A percentile compares a stretch with the other conserved stretches of the same genome.
Conservation (phyloP, 2,113 vertebrate species). For the Lethenteron camtschaticum region DNA sequence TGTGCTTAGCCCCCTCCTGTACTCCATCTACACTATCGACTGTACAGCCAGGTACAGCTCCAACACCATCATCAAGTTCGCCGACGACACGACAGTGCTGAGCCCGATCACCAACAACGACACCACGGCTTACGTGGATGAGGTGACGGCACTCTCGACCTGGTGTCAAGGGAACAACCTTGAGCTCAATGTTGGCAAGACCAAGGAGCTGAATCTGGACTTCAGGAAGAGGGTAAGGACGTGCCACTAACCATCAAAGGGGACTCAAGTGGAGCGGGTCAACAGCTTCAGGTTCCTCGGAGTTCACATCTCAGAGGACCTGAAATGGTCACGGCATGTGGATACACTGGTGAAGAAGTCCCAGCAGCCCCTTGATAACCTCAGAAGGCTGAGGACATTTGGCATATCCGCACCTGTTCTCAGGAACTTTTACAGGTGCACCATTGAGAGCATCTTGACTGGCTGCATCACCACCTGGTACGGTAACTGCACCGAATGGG, state of each 20-base stretch:
- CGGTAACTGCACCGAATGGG: not conserved
- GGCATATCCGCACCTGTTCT: not conserved
- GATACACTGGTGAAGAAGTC: too few relatives aligned
- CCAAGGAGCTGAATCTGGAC: too few relatives aligned
- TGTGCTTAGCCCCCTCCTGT: not conserved
- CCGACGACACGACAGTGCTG: constrained; percentile 5
- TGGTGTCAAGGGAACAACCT: too few relatives aligned
- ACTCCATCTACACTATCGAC: constrained; percentile 1
- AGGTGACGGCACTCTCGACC: too few relatives aligned
- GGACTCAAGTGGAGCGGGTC: too few relatives aligned
- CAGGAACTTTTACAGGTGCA: not conserved
- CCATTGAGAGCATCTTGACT: constrained; percentile 2
- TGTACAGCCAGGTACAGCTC: not conserved
- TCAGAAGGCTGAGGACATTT: not conserved
- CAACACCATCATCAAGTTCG: constrained; percentile 8
- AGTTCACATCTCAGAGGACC: too few relatives aligned
- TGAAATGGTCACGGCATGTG: too few relatives aligned
- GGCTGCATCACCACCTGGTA: constrained; percentile 2
- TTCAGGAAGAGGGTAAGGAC: too few relatives aligned
- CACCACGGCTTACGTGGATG: too few relatives aligned
- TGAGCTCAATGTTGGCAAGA: too few relatives aligned
- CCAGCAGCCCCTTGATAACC: not conserved
- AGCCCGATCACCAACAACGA: not conserved
- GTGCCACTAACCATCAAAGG: too few relatives aligned
- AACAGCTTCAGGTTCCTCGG: too few relatives aligned